Base-by-base conservation (phyloP, 64 coral and sea anemone genomes). In the Orbicella faveolata region DNA sequence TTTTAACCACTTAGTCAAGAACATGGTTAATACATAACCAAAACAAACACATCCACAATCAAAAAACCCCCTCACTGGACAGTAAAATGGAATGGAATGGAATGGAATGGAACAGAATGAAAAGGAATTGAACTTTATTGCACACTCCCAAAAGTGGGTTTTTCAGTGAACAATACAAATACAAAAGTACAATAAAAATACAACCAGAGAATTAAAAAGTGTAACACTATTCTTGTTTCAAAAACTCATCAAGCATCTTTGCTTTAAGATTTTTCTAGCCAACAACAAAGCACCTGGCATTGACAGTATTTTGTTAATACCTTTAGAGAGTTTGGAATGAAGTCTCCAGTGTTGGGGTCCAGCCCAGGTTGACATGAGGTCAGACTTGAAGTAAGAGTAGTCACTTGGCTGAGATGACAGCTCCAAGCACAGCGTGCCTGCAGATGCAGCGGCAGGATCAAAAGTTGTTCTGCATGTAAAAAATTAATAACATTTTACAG, bases 321-420 rank as follows among this genome's bases (percentile, higher is more conserved):
- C 88, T 78, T 95, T 95, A 21, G 90, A 80, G 51, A 92, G 75
- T 18, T 84, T 92, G 33, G 84, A 65, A 11, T 88, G 87, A 52
- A 92, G 93, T 61, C 88, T 98, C 96, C 96, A 98, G 9, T 92
- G 80, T 54, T 89, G 87, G 23, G 96, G 96, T 41, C 90, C 93
- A 53, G 93, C 90, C 96, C 96, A 98, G 19, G 91, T 98, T 18
- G 83, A 77, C 66, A 98, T 80, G 3, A 90, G 82, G 15, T 91
- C 89, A 41, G 91, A 77, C 23, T 98, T 98, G 79, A 98, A 98
- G 88, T 98, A 98, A 0, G 93, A 98, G 52, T 98, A 98, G 53
- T 98, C 96, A 93, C 87, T 98, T 18, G 89, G 75, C n/a, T 98
- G 87, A 10, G 95, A 94, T n/a, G 96, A 98, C 53, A 95, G 68